phyloP scores from a whole-genome alignment of 1,140 invertebrate species.

The Rhopalosiphum maidis region DNA sequence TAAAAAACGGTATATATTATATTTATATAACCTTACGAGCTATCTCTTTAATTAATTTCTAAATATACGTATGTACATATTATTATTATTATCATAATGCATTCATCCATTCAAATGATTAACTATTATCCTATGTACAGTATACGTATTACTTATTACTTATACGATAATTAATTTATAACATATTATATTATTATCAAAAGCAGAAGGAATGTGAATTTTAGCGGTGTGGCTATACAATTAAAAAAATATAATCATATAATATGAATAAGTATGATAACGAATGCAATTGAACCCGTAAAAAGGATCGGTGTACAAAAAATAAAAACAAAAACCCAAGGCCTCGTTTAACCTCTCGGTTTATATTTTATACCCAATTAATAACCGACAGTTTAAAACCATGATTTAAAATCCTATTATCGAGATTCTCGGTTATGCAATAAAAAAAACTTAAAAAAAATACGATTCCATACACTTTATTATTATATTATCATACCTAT shows the following conservation, averaged over 20 bases:
- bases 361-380: slow-evolving; percentile 31
- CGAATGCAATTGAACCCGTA: slow-evolving; percentile 15
- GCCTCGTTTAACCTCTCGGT: neutral
- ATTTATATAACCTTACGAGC: neutral
- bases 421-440: neutral
- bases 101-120: neutral
- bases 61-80: neutral
- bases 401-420: slow-evolving; percentile 19
- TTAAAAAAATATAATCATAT: neutral
- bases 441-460: neutral
- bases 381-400: neutral
- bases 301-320: neutral
- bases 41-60: neutral
- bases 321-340: neutral
- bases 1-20: neutral
- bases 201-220: neutral
- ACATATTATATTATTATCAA: neutral
- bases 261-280: neutral
- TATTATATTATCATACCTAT: neutral
- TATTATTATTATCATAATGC: neutral
- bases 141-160: no score
- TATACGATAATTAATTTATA: neutral
- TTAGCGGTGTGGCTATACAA: no score
- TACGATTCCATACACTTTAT: neutral
- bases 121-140: neutral